Evolutionary conservation across 2,888 invertebrate species (phyloP).

Genomic region (Ferdinandea cuprea): DNA sequence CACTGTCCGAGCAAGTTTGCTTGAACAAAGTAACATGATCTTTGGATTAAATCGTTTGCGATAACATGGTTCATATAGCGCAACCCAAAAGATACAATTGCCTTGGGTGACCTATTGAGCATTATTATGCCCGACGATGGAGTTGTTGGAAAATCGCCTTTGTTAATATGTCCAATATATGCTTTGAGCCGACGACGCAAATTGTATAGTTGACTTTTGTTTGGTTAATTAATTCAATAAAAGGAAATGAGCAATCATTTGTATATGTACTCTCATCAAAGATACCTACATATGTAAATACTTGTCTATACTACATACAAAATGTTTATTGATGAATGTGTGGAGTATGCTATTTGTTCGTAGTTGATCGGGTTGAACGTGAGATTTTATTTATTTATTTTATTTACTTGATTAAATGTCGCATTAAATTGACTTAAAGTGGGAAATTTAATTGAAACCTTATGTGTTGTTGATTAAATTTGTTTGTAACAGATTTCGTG

Average conservation of each 20-base stretch:
- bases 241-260: conserved; percentile 70
- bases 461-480: conserved; percentile 4
- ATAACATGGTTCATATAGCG: conserved; percentile 32
- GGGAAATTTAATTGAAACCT: conserved; percentile 49
- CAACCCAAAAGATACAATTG: conserved; percentile 58
- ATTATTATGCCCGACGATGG: conserved; percentile 14
- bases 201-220: conserved; percentile 64
- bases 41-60: conserved; percentile 52
- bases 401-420: conserved; percentile 50
- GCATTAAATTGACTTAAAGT: conserved; percentile 37
- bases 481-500: background rate
- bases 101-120: conserved; percentile 64
- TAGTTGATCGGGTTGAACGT: conserved; percentile 44
- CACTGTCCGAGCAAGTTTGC: conserved; percentile 18
- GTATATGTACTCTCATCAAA: conserved; percentile 12
- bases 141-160: conserved; percentile 45
- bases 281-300: too few species aligned
- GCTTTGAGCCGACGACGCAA: conserved; percentile 23
- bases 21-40: conserved; percentile 59
- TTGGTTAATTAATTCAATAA: conserved; percentile 72
- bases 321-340: conserved; percentile 2
- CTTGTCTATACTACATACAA: background rate
- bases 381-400: conserved; percentile 34
- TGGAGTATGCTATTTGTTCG: conserved; percentile 37
- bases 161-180: conserved; percentile 42